Evolutionary conservation across 2,797 vertebrate genomes (phyloP).

Genomic region (Parotocinclus haroldoi): DNA sequence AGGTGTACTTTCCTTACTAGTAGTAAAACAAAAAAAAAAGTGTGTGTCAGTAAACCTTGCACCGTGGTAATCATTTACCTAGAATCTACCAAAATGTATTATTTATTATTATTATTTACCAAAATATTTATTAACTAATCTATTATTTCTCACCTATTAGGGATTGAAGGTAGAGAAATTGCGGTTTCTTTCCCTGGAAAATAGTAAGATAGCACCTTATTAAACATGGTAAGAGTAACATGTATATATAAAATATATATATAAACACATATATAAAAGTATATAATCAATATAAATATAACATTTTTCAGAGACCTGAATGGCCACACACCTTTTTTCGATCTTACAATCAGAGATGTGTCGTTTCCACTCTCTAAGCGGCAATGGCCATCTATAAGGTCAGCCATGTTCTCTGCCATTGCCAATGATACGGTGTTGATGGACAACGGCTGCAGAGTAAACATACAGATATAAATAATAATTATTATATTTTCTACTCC

Average conservation of each 20-base stretch:
- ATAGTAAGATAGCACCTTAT: constrained; percentile 15
- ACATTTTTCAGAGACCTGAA: too few relatives aligned
- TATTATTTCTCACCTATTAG: constrained; percentile 58
- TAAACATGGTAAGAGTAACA: not conserved
- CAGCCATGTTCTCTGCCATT: constrained; percentile 90
- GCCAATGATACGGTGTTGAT: constrained; percentile 82
- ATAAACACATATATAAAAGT: too few relatives aligned
- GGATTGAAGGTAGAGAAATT: constrained; percentile 67
- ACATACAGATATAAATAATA: not conserved
- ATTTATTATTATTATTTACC: not conserved
- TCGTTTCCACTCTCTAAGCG: constrained; percentile 68
- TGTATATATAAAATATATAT: not conserved
- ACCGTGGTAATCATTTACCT: not conserved
- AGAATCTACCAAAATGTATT: constrained; percentile 5
- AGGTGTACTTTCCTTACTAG: not conserved
- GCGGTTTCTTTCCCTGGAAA: constrained; percentile 60
- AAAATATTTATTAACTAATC: not conserved
- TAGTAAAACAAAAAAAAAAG: not conserved
- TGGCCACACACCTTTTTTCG: constrained; percentile 69
- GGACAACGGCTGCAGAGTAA: constrained; percentile 73
- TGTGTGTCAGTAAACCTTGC: too few relatives aligned
- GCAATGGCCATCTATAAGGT: constrained; percentile 92
- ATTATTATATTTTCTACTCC: too few relatives aligned
- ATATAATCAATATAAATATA: too few relatives aligned
- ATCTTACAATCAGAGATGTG: constrained; percentile 70